Percentiles rank a stretch among this genome's conserved stretches.
phyloP scores from a whole-genome alignment of 2,888 invertebrate genomes.

The Acrobasis suavella region DNA sequence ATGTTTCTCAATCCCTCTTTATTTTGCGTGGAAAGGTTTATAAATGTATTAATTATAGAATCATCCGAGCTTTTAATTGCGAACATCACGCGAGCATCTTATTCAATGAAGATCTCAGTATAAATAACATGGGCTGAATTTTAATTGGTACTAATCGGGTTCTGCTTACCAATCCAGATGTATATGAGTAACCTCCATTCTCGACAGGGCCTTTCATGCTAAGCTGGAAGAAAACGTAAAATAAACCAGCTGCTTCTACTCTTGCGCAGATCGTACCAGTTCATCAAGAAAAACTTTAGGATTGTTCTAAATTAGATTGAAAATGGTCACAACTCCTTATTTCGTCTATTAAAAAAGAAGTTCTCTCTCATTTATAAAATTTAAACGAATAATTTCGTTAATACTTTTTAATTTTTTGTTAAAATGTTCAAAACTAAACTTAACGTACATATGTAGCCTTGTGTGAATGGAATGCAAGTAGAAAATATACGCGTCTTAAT shows the following conservation, averaged over 20 bases:
- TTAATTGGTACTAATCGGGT: conserved; percentile 9
- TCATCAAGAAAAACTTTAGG: no score
- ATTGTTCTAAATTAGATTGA: no score
- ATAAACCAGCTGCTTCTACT: no score
- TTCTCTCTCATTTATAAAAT: no score
- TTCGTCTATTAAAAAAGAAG: no score
- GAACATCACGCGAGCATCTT: background rate
- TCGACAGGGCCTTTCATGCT: no score
- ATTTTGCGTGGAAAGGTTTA: conserved; percentile 3
- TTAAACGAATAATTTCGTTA: no score
- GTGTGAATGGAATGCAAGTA: conserved; percentile 3
- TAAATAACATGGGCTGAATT: conserved; percentile 6
- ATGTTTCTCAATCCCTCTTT: background rate
- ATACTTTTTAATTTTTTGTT: no score
- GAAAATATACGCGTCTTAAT: conserved; percentile 6
- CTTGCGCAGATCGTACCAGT: no score
- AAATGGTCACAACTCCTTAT: no score
- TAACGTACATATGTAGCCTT: background rate
- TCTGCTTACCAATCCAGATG: background rate
- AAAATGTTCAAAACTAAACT: no score
- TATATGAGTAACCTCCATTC: background rate
- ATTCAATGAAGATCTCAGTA: conserved; percentile 7
- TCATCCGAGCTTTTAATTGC: conserved; percentile 9
- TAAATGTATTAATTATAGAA: conserved; percentile 13
- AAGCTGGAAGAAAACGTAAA: background rate